phyloP scores from a whole-genome alignment of 2,113 vertebrate genomes.

The Calcarius ornatus region DNA sequence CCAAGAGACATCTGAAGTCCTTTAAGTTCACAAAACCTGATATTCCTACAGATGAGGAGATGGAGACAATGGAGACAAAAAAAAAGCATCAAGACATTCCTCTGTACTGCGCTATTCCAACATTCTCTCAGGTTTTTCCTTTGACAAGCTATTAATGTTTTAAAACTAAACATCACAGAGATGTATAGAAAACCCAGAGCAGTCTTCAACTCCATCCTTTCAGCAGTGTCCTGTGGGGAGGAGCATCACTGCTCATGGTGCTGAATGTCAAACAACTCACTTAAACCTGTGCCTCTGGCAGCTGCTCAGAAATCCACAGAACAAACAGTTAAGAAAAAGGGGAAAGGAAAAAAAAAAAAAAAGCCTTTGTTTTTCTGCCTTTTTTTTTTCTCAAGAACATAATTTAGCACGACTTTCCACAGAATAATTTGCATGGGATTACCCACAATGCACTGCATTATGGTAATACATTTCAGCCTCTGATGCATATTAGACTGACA shows the following conservation, averaged over 20 bases:
- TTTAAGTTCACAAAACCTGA: neutral
- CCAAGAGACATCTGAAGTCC: neutral
- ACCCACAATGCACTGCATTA: conserved; percentile 46
- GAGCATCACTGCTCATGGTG: neutral
- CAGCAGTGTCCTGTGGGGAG: neutral
- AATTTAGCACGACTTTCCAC: conserved; percentile 19
- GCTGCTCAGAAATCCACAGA: conserved; percentile 11
- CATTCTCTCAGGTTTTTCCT: neutral
- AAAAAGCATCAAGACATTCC: neutral
- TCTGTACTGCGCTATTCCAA: neutral
- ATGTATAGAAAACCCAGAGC: neutral
- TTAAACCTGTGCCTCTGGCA: neutral
- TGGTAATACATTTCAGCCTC: conserved; percentile 42
- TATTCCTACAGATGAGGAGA: neutral
- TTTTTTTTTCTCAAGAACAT: neutral
- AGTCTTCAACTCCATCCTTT: neutral
- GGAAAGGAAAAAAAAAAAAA: neutral
- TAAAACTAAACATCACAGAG: conserved; percentile 2
- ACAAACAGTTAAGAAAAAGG: neutral
- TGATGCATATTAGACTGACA: conserved; percentile 30
- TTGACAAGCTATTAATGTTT: conserved; percentile 13
- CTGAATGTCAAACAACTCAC: neutral
- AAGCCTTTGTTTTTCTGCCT: neutral
- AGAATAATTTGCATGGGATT: conserved; percentile 58
- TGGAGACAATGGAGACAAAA: neutral